Percentiles rank a stretch among this genome's conserved stretches.
Conservation (phyloP, 2,113 vertebrate species). For the Progne subis region DNA sequence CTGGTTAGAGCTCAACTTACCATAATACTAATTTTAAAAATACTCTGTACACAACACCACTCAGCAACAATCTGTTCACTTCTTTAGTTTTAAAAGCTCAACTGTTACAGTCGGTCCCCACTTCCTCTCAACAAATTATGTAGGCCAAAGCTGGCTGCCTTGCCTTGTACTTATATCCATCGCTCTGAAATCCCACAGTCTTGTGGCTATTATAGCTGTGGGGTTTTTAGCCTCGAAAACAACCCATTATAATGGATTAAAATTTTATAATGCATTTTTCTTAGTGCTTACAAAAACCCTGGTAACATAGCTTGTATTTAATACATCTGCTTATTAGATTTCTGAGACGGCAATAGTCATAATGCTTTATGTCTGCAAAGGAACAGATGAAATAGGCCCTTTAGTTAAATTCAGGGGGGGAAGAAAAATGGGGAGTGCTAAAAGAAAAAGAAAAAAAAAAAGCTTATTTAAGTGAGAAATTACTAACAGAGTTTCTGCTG, state of each 20-base stretch:
- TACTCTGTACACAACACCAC: background rate
- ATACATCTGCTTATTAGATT: constrained; percentile 3
- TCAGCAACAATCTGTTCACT: constrained; percentile 46
- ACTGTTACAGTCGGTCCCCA: constrained; percentile 15
- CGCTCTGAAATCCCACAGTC: constrained; percentile 7
- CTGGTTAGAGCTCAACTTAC: background rate
- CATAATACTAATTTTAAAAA: constrained; percentile 61
- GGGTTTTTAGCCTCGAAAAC: background rate
- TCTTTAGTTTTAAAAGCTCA: constrained; percentile 33
- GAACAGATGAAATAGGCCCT: background rate
- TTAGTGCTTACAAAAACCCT: background rate
- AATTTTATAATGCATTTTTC: constrained; percentile 32
- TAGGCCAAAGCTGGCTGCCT: constrained; percentile 11
- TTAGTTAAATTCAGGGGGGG: background rate
- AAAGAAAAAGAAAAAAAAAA: background rate
- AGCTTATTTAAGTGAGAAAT: background rate
- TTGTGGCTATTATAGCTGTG: constrained; percentile 31
- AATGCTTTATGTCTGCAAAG: background rate
- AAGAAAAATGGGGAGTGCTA: background rate
- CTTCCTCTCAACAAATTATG: constrained; percentile 29
- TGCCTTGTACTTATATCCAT: background rate
- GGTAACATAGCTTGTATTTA: background rate
- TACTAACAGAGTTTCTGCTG: background rate
- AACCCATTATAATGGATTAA: constrained; percentile 14
- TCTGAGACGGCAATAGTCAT: background rate